phyloP scores from a whole-genome alignment of 2,888 invertebrate genomes.

The Melolontha melolontha region DNA sequence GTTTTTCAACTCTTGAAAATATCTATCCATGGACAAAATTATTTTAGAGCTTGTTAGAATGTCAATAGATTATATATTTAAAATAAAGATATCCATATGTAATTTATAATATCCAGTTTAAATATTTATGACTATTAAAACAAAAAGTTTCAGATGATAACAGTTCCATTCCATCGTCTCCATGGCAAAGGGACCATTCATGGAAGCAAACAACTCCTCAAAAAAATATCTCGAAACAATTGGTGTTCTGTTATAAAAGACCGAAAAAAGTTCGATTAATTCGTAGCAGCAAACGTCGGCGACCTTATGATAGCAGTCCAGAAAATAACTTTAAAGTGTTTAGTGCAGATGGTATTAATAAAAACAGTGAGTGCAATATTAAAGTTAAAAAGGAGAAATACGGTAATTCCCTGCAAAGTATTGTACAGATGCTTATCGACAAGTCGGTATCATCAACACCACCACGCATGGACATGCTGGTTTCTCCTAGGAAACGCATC shows the following conservation, averaged over 20 bases:
- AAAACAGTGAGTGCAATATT: conserved; percentile 54
- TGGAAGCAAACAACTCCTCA: conserved; percentile 88
- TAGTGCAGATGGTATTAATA: conserved; percentile 48
- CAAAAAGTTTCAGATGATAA: conserved; percentile 85
- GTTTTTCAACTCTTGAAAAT: too few relatives aligned
- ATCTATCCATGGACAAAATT: too few relatives aligned
- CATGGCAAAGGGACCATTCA: conserved; percentile 90
- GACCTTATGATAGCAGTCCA: conserved; percentile 48
- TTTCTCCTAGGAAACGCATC: conserved; percentile 86
- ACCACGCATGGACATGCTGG: conserved; percentile 67
- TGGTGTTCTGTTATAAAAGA: conserved; percentile 78
- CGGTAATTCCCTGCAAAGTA: conserved; percentile 54
- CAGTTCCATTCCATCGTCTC: conserved; percentile 90
- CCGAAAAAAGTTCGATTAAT: conserved; percentile 64
- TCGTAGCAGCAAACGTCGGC: conserved; percentile 47
- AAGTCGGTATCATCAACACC: conserved; percentile 56
- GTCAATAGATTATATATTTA: too few relatives aligned
- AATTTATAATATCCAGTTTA: background rate
- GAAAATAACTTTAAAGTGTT: conserved; percentile 46
- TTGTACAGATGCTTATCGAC: conserved; percentile 60
- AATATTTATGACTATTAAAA: conserved; percentile 10
- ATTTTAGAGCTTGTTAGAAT: too few relatives aligned
- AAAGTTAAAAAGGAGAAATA: conserved; percentile 48
- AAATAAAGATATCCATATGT: too few relatives aligned
- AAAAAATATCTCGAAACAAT: conserved; percentile 78